A percentile compares a stretch with the other conserved stretches of the same genome.
Conservation (phyloP, 1,140 invertebrate species). For the Mercenaria mercenaria region DNA sequence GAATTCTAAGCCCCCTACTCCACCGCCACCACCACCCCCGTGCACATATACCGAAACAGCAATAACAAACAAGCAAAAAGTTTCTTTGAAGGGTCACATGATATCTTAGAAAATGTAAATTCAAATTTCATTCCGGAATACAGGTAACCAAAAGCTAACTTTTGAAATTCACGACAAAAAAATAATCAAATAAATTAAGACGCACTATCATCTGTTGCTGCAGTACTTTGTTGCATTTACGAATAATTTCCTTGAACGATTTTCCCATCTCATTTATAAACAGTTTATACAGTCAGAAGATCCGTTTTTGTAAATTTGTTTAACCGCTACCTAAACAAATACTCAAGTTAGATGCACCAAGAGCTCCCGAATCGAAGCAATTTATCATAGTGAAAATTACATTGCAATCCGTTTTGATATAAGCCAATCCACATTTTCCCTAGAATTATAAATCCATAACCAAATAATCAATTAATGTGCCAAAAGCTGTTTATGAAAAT, state of each 20-base stretch:
- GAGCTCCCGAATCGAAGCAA: background rate
- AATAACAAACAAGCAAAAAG: no score
- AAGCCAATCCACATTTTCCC: background rate
- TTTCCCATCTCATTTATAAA: conserved; percentile 40
- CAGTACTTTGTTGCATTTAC: background rate
- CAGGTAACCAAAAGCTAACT: no score
- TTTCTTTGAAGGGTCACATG: no score
- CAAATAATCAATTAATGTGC: background rate
- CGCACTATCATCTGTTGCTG: no score
- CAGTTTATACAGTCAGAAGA: background rate
- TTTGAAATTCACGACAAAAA: no score
- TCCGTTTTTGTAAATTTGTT: conserved; percentile 23
- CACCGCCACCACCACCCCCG: no score
- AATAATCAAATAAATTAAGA: no score
- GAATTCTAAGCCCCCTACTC: no score
- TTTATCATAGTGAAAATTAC: background rate
- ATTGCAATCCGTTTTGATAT: background rate
- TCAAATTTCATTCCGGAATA: no score
- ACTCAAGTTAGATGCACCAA: background rate
- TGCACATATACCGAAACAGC: no score
- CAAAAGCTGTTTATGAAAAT: background rate
- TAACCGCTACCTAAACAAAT: conserved; percentile 8
- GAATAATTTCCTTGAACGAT: background rate
- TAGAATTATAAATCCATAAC: background rate
- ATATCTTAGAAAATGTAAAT: no score